phyloP scores from a whole-genome alignment of 2,888 invertebrate genomes.

The Drosophila nr. medialis region DNA sequence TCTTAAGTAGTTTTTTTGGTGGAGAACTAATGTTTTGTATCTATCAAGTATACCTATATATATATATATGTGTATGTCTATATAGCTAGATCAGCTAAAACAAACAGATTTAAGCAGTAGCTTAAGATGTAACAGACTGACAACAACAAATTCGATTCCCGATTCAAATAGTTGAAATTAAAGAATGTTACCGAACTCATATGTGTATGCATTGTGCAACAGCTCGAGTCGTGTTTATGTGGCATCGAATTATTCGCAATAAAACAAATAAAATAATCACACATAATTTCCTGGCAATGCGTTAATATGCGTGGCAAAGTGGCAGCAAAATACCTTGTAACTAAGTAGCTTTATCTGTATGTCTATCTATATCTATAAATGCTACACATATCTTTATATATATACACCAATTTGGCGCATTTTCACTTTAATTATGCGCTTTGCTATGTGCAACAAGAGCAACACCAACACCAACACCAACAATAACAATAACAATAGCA shows the following conservation, averaged over 20 bases:
- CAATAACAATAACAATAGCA: constrained; percentile 3
- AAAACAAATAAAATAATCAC: not conserved
- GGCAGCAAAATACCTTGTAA: constrained; percentile 1
- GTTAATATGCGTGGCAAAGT: constrained; percentile 3
- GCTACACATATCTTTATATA: not conserved
- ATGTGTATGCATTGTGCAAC: not conserved
- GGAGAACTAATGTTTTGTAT: not conserved
- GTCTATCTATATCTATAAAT: not conserved
- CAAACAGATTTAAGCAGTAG: not conserved
- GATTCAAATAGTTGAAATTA: not conserved
- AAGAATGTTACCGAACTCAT: not conserved
- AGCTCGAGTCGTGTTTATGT: not conserved
- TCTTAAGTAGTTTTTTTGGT: not conserved
- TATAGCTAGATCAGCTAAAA: not conserved
- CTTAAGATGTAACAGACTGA: not conserved
- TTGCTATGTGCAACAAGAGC: constrained; percentile 27
- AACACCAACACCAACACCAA: constrained; percentile 4
- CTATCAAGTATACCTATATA: not conserved
- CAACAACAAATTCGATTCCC: not conserved
- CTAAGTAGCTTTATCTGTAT: not conserved
- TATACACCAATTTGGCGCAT: constrained; percentile 33
- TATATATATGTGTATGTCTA: not conserved
- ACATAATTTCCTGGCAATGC: constrained; percentile 10
- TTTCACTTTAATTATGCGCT: constrained; percentile 61
- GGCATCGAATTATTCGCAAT: not conserved